Evolutionary conservation across 2,113 vertebrate species (phyloP), one percentile per base, ranked within the genome.

Genomic region (Dissostichus mawsoni): DNA sequence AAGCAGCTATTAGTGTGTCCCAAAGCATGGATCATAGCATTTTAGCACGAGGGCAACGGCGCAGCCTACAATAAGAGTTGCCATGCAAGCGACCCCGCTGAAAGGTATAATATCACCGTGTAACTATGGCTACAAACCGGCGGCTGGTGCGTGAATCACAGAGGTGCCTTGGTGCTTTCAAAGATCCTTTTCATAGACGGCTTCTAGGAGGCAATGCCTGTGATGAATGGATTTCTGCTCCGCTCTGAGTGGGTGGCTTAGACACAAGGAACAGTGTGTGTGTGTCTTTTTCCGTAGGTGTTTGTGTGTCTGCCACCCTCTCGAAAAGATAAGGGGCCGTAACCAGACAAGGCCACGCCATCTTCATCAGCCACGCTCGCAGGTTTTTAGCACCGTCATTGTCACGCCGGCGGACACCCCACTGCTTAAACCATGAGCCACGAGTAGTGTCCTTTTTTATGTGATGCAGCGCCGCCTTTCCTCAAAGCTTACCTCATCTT

Each of bases 111-210:
- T 92, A 84, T 90, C 71, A 25, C 70, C 4, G 12, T 67, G 90
- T 88, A 82, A 82, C 90, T 86, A 77, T 87, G 85, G 80, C 86
- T 73, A 84, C 83, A 74, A 69, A 57, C 41, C 52, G 52, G 51
- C 14, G 71, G 71, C 76, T 25, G 67, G 57, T 25, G 62, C 69
- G 41, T 51, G 73, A 85, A 81, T 81, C 82, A 83, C 87, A 81
- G 84, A 84, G 78, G 85, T 80, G 81, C 77, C 57, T 64, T 58
- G 83, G 83, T 29, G 80, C 71, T 78, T 87, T 89, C 83, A 88
- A 68, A 77, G 85, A 84, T 85, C 81, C 85, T 90, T 92, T 87
- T 92, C 86, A 91, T 76, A 85, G 86, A 89, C 58, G 66, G 61
- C 83, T 58, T 80, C 91, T 90, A 41, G 63, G 57, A 83, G 78